Percentiles rank a stretch among this genome's conserved stretches.
phyloP scores from a whole-genome alignment of 2,888 invertebrate genomes.

The Stramonita haemastoma region DNA sequence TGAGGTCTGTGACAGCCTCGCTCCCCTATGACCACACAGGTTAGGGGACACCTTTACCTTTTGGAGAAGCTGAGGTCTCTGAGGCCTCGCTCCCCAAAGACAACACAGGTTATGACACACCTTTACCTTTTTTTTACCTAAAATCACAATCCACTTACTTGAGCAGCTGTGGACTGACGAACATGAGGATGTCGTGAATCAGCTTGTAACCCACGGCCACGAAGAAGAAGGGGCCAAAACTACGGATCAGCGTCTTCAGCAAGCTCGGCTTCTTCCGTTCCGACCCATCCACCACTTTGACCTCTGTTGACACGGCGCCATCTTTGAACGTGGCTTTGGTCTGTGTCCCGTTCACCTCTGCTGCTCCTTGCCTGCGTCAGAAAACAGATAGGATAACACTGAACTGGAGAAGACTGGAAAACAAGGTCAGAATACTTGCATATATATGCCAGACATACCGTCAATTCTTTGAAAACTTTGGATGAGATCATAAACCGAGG shows the following conservation, averaged over 20 bases:
- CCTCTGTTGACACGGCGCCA: conserved; percentile 54
- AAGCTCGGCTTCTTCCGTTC: conserved; percentile 83
- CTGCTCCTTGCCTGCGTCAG: background rate
- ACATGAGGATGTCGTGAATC: conserved; percentile 89
- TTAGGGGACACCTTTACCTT: too few relatives aligned
- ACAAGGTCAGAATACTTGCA: background rate
- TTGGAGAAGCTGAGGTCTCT: too few relatives aligned
- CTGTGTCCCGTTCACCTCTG: background rate
- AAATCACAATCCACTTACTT: conserved; percentile 81
- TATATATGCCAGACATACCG: background rate
- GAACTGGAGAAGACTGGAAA: too few relatives aligned
- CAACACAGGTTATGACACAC: too few relatives aligned
- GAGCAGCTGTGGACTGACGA: conserved; percentile 91
- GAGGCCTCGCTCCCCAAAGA: too few relatives aligned
- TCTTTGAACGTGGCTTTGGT: conserved; percentile 40
- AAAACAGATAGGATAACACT: background rate
- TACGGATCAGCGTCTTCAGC: conserved; percentile 88
- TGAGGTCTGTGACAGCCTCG: too few relatives aligned
- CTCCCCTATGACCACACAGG: too few relatives aligned
- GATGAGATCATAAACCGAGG: too few relatives aligned
- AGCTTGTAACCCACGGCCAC: conserved; percentile 90
- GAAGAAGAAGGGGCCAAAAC: conserved; percentile 91
- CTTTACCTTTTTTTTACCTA: too few relatives aligned
- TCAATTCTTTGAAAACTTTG: too few relatives aligned
- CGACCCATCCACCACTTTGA: conserved; percentile 45